Evolutionary conservation across 2,888 invertebrate species (phyloP).

Genomic region (Machimus rusticus): DNA sequence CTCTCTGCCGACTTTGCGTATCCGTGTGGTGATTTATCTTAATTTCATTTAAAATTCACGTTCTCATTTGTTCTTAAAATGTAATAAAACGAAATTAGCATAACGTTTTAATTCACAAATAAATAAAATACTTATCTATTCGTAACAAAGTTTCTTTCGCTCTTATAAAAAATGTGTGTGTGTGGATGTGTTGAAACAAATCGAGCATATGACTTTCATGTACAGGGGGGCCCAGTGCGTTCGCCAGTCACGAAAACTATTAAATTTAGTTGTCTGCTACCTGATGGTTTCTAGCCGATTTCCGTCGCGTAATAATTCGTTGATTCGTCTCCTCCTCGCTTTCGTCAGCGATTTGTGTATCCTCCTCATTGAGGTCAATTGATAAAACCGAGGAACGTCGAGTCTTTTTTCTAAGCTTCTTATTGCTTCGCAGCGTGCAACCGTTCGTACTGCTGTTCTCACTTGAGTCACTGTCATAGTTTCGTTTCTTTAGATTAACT

Average conservation of each 20-base stretch:
- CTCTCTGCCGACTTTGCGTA: neutral
- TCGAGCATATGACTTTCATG: constrained; percentile 14
- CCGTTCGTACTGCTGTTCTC: constrained; percentile 49
- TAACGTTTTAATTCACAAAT: constrained; percentile 1
- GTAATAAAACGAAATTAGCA: constrained; percentile 15
- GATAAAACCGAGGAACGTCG: constrained; percentile 52
- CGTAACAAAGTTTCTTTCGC: neutral
- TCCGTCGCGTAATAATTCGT: constrained; percentile 49
- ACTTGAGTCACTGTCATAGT: constrained; percentile 55
- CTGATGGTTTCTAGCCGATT: constrained; percentile 50
- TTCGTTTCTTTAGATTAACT: constrained; percentile 56
- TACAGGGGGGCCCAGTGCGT: neutral
- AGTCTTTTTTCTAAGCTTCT: constrained; percentile 50
- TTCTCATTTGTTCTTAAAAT: constrained; percentile 22
- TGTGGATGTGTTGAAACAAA: neutral
- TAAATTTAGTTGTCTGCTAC: constrained; percentile 44
- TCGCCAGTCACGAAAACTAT: neutral
- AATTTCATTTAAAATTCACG: neutral
- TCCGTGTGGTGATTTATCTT: constrained; percentile 5
- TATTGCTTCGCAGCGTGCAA: constrained; percentile 44
- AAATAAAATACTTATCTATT: constrained; percentile 27
- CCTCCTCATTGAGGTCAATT: constrained; percentile 52
- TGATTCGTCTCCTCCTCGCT: constrained; percentile 48
- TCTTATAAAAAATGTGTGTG: constrained; percentile 10
- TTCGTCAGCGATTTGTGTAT: constrained; percentile 50